These are phyloP conservation scores for Zoroaster sp. DNA, from an alignment of 53 echinoderm and acorn worm genomes.

Conservation along the genomic window DNA sequence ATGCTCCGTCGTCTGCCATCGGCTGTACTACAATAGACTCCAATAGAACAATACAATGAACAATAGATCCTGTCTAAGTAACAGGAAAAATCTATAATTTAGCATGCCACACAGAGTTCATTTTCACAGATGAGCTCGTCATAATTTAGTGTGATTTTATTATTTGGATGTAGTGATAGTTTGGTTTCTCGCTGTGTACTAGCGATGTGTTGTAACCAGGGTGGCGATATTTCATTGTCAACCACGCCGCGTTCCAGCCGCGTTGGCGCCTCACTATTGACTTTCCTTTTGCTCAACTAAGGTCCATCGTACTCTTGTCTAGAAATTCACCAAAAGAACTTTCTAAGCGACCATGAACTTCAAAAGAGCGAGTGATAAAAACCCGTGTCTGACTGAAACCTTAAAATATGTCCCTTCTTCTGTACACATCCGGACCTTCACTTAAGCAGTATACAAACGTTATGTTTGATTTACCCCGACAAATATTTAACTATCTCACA, in stretches of 20 bases:
- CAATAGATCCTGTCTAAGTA: slow-evolving; percentile 8
- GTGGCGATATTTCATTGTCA: slow-evolving; percentile 36
- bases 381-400: slow-evolving; percentile 33
- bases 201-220: slow-evolving; percentile 15
- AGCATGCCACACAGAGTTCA: slow-evolving; percentile 36
- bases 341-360: slow-evolving; percentile 52
- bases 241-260: slow-evolving; percentile 36
- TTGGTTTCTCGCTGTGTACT: slow-evolving; percentile 13
- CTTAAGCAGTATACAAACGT: not conserved
- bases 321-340: slow-evolving; percentile 29
- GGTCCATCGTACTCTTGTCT: slow-evolving; percentile 54
- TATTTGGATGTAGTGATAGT: slow-evolving; percentile 8
- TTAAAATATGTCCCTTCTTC: slow-evolving; percentile 32
- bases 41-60: not conserved
- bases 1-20: slow-evolving; percentile 7
- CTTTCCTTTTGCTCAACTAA: slow-evolving; percentile 31
- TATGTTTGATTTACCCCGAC: slow-evolving; percentile 32
- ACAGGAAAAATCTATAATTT: slow-evolving; percentile 39
- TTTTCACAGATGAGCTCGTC: slow-evolving; percentile 40
- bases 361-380: slow-evolving; percentile 40
- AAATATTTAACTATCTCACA: slow-evolving; percentile 53
- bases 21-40: not conserved
- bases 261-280: slow-evolving; percentile 42
- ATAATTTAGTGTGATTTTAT: slow-evolving; percentile 47
- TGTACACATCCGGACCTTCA: slow-evolving; percentile 46